Conservation (phyloP, 2,113 vertebrate species). For the human region GRCh38 chr9:5054501-5055000, state of each 20-base stretch:
- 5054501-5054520: constrained; percentile 59
- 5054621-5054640: constrained; percentile 97
- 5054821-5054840: constrained; percentile 95
- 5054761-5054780: constrained; percentile 90
- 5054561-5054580: constrained; percentile 98
- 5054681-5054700: constrained; percentile 93
- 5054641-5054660: constrained; percentile 95
- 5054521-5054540: constrained; percentile 11
- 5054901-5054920: constrained; percentile 66
- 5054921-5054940: constrained; percentile 42
- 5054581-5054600: constrained; percentile 89
- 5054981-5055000: not conserved
- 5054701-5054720: constrained; percentile 97
- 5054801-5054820: constrained; percentile 93
- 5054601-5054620: constrained; percentile 96
- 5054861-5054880: constrained; percentile 84
- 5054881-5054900: constrained; percentile 84
- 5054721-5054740: constrained; percentile 93
- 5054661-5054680: constrained; percentile 94
- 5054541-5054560: constrained; percentile 70
- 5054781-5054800: constrained; percentile 84
- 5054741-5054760: constrained; percentile 94
- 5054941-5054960: constrained; percentile 41
- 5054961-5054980: constrained; percentile 17
- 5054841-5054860: constrained; percentile 87